Conservation (phyloP, 2,113 vertebrate species). For the Enhydra lutris region DNA sequence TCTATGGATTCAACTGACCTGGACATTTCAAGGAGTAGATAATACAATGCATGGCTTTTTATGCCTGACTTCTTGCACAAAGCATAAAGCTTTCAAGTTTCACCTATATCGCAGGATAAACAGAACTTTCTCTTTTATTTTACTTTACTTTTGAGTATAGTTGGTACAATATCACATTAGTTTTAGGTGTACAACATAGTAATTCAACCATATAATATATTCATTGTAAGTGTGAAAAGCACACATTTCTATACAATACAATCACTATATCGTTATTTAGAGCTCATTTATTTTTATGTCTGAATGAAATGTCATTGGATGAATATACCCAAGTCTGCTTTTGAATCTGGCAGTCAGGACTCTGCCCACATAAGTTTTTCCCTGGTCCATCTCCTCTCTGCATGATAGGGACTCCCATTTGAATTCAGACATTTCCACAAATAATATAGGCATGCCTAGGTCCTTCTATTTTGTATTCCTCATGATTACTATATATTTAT, state of each 20-base stretch:
- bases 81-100: neutral
- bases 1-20: neutral
- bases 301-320: neutral
- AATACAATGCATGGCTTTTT: neutral
- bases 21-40: neutral
- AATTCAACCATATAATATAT: neutral
- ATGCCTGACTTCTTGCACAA: neutral
- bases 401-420: neutral
- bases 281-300: neutral
- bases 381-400: neutral
- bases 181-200: neutral
- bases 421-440: neutral
- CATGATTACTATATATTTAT: neutral
- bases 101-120: neutral
- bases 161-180: neutral
- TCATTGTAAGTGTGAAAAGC: neutral
- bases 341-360: neutral
- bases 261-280: neutral
- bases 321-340: neutral
- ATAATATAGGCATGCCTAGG: neutral
- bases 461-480: neutral
- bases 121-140: neutral
- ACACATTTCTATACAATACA: too few species aligned
- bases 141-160: neutral
- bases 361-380: neutral